phyloP scores from a whole-genome alignment of 1,140 invertebrate genomes.

The Periplaneta americana region DNA sequence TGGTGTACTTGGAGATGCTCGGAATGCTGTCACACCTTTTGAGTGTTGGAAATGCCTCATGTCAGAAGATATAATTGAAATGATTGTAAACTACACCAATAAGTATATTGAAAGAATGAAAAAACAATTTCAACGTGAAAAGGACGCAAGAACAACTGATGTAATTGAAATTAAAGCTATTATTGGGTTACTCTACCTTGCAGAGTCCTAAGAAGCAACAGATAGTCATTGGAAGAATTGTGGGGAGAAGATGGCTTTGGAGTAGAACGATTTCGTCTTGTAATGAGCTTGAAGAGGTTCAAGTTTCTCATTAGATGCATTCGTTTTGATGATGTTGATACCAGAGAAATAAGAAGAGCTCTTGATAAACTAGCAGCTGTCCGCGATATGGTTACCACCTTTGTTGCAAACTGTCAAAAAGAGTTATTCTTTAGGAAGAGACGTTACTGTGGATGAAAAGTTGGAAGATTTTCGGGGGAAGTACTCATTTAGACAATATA shows the following conservation, averaged over 20 bases:
- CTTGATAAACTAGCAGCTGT: conserved; percentile 43
- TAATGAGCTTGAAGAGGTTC: conserved; percentile 43
- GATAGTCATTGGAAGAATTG: conserved; percentile 40
- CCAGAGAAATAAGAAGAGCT: conserved; percentile 32
- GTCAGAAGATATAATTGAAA: conserved; percentile 23
- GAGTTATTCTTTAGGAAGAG: conserved; percentile 31
- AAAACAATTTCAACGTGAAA: conserved; percentile 14
- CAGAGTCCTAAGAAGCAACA: conserved; percentile 39
- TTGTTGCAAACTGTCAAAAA: conserved; percentile 42
- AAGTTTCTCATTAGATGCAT: conserved; percentile 40
- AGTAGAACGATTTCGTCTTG: conserved; percentile 34
- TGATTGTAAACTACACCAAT: conserved; percentile 26
- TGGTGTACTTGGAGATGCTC: neutral
- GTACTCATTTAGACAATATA: conserved; percentile 42
- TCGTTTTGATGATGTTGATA: conserved; percentile 38
- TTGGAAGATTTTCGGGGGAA: conserved; percentile 40
- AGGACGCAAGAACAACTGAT: conserved; percentile 30
- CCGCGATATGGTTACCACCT: conserved; percentile 42
- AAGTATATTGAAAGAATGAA: conserved; percentile 14
- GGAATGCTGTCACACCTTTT: conserved; percentile 28
- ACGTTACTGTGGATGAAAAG: conserved; percentile 42
- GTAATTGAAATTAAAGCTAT: conserved; percentile 41
- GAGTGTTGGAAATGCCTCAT: conserved; percentile 20
- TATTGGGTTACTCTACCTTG: conserved; percentile 43
- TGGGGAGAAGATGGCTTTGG: conserved; percentile 40